Percentiles rank a stretch among this genome's conserved stretches.
Evolutionary conservation across 1,140 invertebrate genomes (phyloP).

Genomic region (Bombus cullumanus): DNA sequence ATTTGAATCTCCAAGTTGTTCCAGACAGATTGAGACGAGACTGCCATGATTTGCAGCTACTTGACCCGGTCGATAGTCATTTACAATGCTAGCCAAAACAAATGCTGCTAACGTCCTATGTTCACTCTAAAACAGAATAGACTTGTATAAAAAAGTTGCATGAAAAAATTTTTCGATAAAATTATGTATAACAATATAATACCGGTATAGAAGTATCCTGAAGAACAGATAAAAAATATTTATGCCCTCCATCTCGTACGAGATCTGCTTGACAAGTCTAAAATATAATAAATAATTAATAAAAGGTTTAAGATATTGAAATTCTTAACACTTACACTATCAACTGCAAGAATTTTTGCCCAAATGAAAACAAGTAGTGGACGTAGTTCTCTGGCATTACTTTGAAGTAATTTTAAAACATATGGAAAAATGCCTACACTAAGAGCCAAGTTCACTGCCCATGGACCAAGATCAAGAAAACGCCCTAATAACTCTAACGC

Average conservation of each 20-base stretch:
- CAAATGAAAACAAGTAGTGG: slow-evolving; percentile 98
- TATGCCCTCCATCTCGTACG: slow-evolving; percentile 97
- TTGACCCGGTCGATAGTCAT: slow-evolving; percentile 93
- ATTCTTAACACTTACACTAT: slow-evolving; percentile 87
- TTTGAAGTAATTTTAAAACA: slow-evolving; percentile 97
- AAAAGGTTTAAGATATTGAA: background rate
- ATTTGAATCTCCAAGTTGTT: slow-evolving; percentile 88
- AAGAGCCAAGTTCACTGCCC: slow-evolving; percentile 98
- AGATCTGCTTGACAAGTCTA: slow-evolving; percentile 97
- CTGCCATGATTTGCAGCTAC: slow-evolving; percentile 93
- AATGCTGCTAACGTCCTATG: slow-evolving; percentile 95
- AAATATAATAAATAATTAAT: slow-evolving; percentile 37
- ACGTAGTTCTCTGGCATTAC: slow-evolving; percentile 94
- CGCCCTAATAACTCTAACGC: slow-evolving; percentile 97
- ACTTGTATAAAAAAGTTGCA: background rate
- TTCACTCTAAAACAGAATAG: slow-evolving; percentile 86
- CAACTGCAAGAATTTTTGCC: slow-evolving; percentile 99
- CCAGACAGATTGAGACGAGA: slow-evolving; percentile 94
- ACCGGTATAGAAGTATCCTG: slow-evolving; percentile 93
- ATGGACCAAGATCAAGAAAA: slow-evolving; percentile 97
- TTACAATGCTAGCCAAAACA: slow-evolving; percentile 95
- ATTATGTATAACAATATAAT: slow-evolving; percentile 74
- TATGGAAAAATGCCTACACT: slow-evolving; percentile 99
- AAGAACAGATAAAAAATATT: slow-evolving; percentile 96
- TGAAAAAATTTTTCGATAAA: background rate